Evolutionary conservation across 2,113 vertebrate genomes (phyloP), one percentile per base, ranked within the genome.

Genomic region (Marcusenius ussheri): DNA sequence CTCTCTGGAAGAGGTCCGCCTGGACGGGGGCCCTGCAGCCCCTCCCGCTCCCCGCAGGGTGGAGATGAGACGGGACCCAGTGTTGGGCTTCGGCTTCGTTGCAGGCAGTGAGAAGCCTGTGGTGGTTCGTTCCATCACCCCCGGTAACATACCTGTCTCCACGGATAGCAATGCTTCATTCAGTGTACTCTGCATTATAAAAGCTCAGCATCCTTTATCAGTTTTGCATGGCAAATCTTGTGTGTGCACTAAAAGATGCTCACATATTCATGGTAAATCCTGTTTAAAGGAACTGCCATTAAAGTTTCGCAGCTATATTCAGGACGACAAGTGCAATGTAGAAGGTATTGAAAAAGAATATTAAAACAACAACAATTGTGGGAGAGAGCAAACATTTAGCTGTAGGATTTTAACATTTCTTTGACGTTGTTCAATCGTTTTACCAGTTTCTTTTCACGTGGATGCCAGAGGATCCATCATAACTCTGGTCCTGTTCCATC

Each of bases 91-190:
- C 92, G 98, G 98, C 91, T 99, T 99, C 86, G 98, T 99, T 94
- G 98, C 98, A 90, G 98, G 98, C 92, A 99, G 98, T 94, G 98
- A 99, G 95, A 99, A 99, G 94, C 98, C 98, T 11, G 98, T 99
- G 93, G 97, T 99, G 90, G 98, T 99, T 87, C 98, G 98, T 90
- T 99, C 98, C 83, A 98, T 99, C 90, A 99, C 98, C 91, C 98
- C 98, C 98, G 98, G 98, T 99, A 95, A 94, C 31, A 8, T 24
- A 10, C n/a, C 46, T 51, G 21, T 13, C 19, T 46, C 83, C 45
- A 45, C 4, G 13, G 35, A 80, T 6, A 80, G 3, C 45, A 10
- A 50, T 51, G 9, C 31, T 56, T 51, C 21, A 42, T 53, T 84
- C 74, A 17, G 19, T 5, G 31, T 15, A 5, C 15, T 8, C 35